A percentile compares a stretch with the other conserved stretches of the same genome.
These are phyloP conservation scores for Blastobasis lacticolella DNA, from an alignment of 2,888 invertebrate genomes.

Conservation along the genomic window DNA sequence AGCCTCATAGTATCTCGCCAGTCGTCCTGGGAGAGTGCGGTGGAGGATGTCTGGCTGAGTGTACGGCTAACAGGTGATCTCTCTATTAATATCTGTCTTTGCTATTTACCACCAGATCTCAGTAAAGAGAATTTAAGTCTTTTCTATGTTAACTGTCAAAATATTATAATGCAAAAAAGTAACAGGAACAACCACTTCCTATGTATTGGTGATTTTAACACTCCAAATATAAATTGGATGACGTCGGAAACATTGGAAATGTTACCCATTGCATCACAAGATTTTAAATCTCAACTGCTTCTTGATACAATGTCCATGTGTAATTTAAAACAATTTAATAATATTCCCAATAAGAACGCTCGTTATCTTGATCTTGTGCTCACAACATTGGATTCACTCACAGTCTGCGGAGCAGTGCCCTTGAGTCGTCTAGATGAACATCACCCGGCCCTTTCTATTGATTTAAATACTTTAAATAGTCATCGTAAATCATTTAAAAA, in stretches of 20 bases:
- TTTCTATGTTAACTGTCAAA: not conserved
- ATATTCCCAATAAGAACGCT: conserved; percentile 2
- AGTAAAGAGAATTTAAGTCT: not conserved
- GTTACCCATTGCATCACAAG: not conserved
- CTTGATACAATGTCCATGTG: conserved; percentile 1
- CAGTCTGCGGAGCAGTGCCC: not conserved
- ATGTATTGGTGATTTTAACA: not conserved
- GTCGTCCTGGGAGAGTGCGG: conserved; percentile 9
- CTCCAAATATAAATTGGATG: not conserved
- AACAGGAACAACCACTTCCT: not conserved
- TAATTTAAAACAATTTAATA: conserved; percentile 4
- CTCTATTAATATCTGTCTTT: conserved; percentile 8
- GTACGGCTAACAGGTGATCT: not conserved
- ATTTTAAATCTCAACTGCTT: not conserved
- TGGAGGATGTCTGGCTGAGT: conserved; percentile 15
- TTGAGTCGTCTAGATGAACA: conserved; percentile 5
- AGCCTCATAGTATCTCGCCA: conserved; percentile 7
- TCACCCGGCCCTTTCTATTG: conserved; percentile 1
- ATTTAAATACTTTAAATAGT: not conserved
- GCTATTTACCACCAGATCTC: conserved; percentile 11
- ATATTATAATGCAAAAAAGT: not conserved
- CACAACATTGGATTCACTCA: not conserved
- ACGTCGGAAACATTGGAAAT: not conserved
- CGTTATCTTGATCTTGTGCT: conserved; percentile 6
- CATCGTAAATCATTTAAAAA: not conserved